phyloP scores from a whole-genome alignment of 1,140 invertebrate species.

The Neodiprion virginianus region DNA sequence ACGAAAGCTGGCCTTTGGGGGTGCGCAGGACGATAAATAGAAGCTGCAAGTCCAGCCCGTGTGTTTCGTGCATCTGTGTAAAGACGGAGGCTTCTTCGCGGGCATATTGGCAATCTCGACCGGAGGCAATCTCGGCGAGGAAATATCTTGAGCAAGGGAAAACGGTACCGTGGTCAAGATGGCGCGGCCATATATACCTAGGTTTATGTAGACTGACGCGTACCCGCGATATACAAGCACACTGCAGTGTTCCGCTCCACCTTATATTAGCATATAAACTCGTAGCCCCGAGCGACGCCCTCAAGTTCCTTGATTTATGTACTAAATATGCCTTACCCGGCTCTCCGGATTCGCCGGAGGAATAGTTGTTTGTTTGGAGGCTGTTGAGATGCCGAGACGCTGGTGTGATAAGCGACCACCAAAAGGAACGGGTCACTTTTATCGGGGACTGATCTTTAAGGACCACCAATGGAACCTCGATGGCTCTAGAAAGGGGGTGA shows the following conservation, averaged over 20 bases:
- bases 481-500: too few relatives aligned
- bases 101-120: conserved; percentile 52
- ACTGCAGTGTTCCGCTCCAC: conserved; percentile 43
- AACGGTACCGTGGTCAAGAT: conserved; percentile 57
- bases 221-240: conserved; percentile 41
- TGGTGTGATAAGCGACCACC: neutral
- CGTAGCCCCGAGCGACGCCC: conserved; percentile 49
- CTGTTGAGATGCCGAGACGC: neutral
- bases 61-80: conserved; percentile 1
- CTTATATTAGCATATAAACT: conserved; percentile 62
- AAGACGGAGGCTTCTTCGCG: conserved; percentile 10
- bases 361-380: conserved; percentile 3
- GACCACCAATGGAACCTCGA: too few relatives aligned
- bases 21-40: neutral
- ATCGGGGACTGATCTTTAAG: too few relatives aligned
- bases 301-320: conserved; percentile 59
- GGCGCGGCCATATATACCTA: conserved; percentile 32
- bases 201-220: neutral
- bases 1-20: too few relatives aligned
- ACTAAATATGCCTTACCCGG: conserved; percentile 58
- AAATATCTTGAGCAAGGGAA: conserved; percentile 32
- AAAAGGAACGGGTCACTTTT: neutral
- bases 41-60: neutral
- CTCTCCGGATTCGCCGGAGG: conserved; percentile 25
- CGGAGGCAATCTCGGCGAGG: conserved; percentile 33